These are phyloP conservation scores for Stylophora pistillata DNA, from an alignment of 64 coral and sea anemone genomes.

Conservation along the genomic window DNA sequence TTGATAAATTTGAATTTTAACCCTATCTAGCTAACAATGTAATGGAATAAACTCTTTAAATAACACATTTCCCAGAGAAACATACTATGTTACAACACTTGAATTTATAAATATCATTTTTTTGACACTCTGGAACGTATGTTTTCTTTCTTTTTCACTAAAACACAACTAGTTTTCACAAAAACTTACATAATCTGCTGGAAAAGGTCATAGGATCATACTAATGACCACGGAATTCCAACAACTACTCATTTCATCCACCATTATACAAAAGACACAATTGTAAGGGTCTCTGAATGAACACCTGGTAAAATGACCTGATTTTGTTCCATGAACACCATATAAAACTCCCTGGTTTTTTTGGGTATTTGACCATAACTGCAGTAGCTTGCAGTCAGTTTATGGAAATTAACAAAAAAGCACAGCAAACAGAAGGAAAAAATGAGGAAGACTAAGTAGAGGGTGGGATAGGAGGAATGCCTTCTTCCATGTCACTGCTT, in stretches of 20 bases:
- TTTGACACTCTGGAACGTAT: background rate
- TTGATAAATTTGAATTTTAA: background rate
- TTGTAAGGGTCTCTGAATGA: background rate
- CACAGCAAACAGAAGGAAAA: too few species aligned
- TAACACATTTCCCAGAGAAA: conserved; percentile 7
- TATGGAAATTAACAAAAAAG: too few species aligned
- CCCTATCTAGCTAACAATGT: background rate
- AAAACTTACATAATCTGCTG: background rate
- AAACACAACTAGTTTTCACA: background rate
- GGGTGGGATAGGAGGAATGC: too few species aligned
- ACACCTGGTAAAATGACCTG: background rate
- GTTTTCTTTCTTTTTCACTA: background rate
- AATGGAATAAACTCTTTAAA: conserved; percentile 14
- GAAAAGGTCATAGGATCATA: background rate
- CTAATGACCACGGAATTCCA: too few species aligned
- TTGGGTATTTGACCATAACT: too few species aligned
- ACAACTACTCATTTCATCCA: background rate
- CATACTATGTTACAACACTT: conserved; percentile 35
- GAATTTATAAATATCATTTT: conserved; percentile 34
- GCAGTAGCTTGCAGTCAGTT: too few species aligned
- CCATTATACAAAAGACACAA: background rate
- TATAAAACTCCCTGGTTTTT: background rate
- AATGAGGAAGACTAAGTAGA: too few species aligned
- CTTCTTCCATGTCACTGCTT: too few species aligned
- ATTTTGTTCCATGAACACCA: background rate